These are phyloP conservation scores for Callyntrura sp. DNA, from an alignment of 2,888 invertebrate genomes.

Conservation along the genomic window DNA sequence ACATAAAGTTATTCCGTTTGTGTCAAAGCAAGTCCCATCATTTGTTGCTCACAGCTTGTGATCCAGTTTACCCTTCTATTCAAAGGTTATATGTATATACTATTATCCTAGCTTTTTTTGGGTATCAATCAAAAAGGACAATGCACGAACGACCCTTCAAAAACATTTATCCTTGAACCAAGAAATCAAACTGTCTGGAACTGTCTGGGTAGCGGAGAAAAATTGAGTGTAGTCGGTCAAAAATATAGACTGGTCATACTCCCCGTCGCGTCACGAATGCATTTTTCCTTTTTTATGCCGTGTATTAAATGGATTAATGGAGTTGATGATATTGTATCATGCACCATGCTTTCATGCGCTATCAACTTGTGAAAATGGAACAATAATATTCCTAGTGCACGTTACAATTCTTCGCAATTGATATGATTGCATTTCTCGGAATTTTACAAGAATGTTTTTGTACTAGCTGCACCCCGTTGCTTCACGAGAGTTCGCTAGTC, in stretches of 20 bases:
- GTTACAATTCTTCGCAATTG: no score
- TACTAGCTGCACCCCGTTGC: no score
- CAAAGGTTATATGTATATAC: no score
- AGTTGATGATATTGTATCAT: slow-evolving; percentile 52
- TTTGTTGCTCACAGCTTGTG: slow-evolving; percentile 7
- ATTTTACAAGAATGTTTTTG: no score
- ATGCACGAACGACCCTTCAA: neutral
- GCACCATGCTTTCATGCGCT: slow-evolving; percentile 17
- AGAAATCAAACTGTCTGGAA: neutral
- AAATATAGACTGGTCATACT: slow-evolving; percentile 43
- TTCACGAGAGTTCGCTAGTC: no score
- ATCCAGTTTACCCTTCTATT: neutral
- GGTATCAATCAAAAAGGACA: slow-evolving; percentile 47
- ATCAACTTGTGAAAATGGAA: slow-evolving; percentile 20
- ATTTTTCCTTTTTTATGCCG: slow-evolving; percentile 40
- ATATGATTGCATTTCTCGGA: no score
- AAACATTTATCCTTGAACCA: neutral
- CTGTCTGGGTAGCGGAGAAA: neutral
- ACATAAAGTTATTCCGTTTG: neutral
- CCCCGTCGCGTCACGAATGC: slow-evolving; percentile 51
- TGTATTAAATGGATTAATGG: neutral
- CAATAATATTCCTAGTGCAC: no score
- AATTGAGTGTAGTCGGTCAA: slow-evolving; percentile 20
- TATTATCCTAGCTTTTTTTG: slow-evolving; percentile 28
- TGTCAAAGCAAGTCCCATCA: neutral